Evolutionary conservation across 2,888 invertebrate genomes (phyloP), one percentile per base, ranked within the genome.

Genomic region (Drosophila fungiperda): DNA sequence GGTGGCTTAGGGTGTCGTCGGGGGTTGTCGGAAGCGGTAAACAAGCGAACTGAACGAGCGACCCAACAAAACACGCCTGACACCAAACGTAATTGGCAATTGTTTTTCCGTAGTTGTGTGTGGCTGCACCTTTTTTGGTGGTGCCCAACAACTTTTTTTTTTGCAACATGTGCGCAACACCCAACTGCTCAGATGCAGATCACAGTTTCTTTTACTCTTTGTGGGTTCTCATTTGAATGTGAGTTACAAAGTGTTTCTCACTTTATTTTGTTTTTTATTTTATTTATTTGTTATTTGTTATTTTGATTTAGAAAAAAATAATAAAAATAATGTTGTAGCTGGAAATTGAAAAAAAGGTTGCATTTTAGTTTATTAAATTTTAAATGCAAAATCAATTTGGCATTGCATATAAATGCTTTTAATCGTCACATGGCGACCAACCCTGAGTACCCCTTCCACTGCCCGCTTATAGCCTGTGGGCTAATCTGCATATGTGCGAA

Each of bases 81-180:
- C 73, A 73, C 53, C 77, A 63, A 53, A 54, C 73, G 80, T 87
- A 87, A 87, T 90, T 90, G 87, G 84, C 87, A 87, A 87, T 90
- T 87, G 87, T 89, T 87, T 87, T 87, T 83, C 78, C 71, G 68
- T 73, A 45, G 15, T 86, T 52, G 52, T 63, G n/a, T 61, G 49
- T 38, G 9, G 61, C 62, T 69, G 61, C 69, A 70, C 74, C 87
- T 82, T 85, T 76, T 76, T 65, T 68, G 73, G 64, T 58, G 66
- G 48, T 64, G 29, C 60, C 58, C 61, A 48, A 57, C n/a, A 59
- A 60, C 17, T 55, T 75, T 40, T 53, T 53, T 66, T 82, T 82
- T 85, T 71, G 88, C 70, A 76, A 87, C 89, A 85, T 87, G 83
- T 85, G 90, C 57, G 80, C 66, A 29, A 17, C 54, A 45, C 57